These are phyloP conservation scores for Tychaedon coryphoeus DNA, from an alignment of 2,113 vertebrate genomes.

Conservation along the genomic window DNA sequence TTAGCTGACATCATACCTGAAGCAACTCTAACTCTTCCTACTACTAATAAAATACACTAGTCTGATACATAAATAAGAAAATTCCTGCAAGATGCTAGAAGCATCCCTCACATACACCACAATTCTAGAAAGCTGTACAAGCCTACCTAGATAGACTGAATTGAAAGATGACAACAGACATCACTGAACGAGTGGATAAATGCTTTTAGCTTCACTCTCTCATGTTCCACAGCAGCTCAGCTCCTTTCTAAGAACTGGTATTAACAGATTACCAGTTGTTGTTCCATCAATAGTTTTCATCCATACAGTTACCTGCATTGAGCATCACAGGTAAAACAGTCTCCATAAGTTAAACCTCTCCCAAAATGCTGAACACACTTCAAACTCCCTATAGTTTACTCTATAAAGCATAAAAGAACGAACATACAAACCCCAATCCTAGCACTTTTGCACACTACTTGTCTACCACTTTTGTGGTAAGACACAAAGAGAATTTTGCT, in stretches of 20 bases:
- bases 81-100: background rate
- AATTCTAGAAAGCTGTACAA: background rate
- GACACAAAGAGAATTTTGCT: background rate
- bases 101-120: background rate
- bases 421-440: background rate
- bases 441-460: background rate
- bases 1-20: background rate
- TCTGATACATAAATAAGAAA: background rate
- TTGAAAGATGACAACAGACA: background rate
- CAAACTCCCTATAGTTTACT: background rate
- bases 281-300: background rate
- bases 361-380: background rate
- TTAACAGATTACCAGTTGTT: background rate
- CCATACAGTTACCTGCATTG: background rate
- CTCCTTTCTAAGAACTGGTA: background rate
- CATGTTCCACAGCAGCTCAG: background rate
- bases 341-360: background rate
- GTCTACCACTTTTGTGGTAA: background rate
- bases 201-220: background rate
- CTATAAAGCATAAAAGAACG: background rate
- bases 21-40: background rate
- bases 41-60: background rate
- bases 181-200: accelerated
- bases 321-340: background rate
- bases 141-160: background rate